These are phyloP conservation scores for Cyclophora albipunctata DNA, from an alignment of 2,888 invertebrate genomes.

Conservation along the genomic window DNA sequence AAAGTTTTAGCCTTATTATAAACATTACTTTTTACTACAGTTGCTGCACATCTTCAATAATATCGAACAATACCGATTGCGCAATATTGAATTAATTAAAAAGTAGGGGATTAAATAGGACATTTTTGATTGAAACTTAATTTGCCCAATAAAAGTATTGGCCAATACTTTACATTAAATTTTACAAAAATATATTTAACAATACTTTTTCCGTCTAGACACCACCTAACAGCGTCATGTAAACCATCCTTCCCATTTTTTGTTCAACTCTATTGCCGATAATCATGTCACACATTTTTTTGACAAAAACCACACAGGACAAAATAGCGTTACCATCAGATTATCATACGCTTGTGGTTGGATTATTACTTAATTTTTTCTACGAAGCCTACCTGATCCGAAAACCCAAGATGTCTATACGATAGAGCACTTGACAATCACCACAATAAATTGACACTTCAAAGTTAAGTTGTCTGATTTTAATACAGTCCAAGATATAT, in stretches of 20 bases:
- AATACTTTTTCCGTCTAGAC: too few species aligned
- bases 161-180: constrained; percentile 34
- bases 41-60: too few species aligned
- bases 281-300: constrained; percentile 74
- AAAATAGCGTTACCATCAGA: constrained; percentile 75
- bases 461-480: background rate
- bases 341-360: constrained; percentile 68
- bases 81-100: too few species aligned
- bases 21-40: too few species aligned
- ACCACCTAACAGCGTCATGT: constrained; percentile 23
- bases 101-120: too few species aligned
- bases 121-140: too few species aligned
- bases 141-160: too few species aligned
- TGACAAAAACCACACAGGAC: constrained; percentile 70
- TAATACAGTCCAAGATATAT: background rate
- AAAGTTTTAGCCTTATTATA: too few species aligned
- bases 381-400: constrained; percentile 62
- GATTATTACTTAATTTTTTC: constrained; percentile 72
- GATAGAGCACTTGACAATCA: constrained; percentile 43
- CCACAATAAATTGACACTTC: constrained; percentile 36
- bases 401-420: constrained; percentile 46
- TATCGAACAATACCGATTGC: too few species aligned
- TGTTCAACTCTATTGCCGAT: constrained; percentile 50
- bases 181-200: too few species aligned
- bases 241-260: constrained; percentile 43